Percentiles rank a stretch among this genome's conserved stretches.
Evolutionary conservation across 2,113 vertebrate genomes (phyloP).

Genomic region (Anser cygnoides): DNA sequence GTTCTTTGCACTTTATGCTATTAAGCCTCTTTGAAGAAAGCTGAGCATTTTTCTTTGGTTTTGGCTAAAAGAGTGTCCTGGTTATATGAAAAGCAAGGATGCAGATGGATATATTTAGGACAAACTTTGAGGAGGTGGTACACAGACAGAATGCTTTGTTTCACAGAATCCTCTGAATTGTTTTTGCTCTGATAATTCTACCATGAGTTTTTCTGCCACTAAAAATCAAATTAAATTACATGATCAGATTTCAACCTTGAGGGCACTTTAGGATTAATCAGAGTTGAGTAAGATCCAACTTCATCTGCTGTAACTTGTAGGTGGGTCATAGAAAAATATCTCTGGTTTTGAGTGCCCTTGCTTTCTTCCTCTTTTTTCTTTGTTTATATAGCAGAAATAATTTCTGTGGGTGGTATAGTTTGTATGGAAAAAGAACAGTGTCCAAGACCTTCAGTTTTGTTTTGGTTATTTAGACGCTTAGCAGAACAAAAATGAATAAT

Average conservation of each 20-base stretch:
- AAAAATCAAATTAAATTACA: background rate
- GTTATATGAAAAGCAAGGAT: background rate
- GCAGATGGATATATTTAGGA: background rate
- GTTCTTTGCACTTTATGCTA: slow-evolving; percentile 19
- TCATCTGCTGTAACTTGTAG: background rate
- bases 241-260: background rate
- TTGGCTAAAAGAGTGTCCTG: background rate
- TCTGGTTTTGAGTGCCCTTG: background rate
- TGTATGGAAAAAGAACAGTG: background rate
- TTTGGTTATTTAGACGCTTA: background rate
- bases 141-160: background rate
- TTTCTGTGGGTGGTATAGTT: background rate
- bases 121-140: background rate
- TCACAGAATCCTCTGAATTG: background rate
- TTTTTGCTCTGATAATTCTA: background rate
- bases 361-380: background rate
- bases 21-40: background rate
- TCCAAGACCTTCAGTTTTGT: background rate
- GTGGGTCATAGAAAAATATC: background rate
- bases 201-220: background rate
- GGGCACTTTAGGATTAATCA: background rate
- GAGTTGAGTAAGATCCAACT: background rate
- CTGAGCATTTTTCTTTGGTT: background rate
- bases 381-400: background rate
- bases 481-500: background rate